Evolutionary conservation across 1,140 invertebrate genomes (phyloP), one percentile per base, ranked within the genome.

Genomic region (Dinoponera quadriceps): DNA sequence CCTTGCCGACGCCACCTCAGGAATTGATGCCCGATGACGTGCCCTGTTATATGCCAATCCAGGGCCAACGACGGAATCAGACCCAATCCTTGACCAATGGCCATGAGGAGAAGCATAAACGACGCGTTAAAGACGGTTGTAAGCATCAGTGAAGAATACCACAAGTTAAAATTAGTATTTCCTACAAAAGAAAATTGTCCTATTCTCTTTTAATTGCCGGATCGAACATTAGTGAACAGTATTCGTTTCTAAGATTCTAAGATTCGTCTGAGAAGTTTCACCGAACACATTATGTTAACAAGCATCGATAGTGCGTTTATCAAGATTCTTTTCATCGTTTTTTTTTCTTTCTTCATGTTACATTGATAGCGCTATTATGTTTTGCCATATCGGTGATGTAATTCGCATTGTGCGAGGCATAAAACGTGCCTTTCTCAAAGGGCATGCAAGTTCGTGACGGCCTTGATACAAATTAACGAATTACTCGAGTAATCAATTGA

Each of bases 11-110:
- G 14, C 91, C 92, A 1, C 91, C 93, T 0, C 87, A 88, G 22
- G 93, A 92, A 65, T 80, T 92, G 4, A 91, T 91, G 91, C 84
- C 86, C n/a, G 95, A 96, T 38, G 96, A 96, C 85, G 94, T 95
- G 48, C 96, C 96, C 4, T 96, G 96, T 83, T 97, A 97, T 87
- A 97, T 97, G 96, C 97, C 97, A 62, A 97, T 97, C 87, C 97
- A 97, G 92, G 97, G 97, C 60, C 97, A 97, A 88, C 93, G 96
- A 77, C 93, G 97, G 87, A 96, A 91, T 85, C 92, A 94, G 69
- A 84, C 80, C 3, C 87, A 93, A 88, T 89, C 93, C 11, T 89
- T 93, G 7, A 93, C 94, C 1, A 90, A 95, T 22, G 92, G 93
- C 69, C 95, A 95, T 69, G 95, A 95, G 59, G 94, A 94, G 66